phyloP scores from a whole-genome alignment of 2,113 vertebrate genomes.

The Enhydra lutris region DNA sequence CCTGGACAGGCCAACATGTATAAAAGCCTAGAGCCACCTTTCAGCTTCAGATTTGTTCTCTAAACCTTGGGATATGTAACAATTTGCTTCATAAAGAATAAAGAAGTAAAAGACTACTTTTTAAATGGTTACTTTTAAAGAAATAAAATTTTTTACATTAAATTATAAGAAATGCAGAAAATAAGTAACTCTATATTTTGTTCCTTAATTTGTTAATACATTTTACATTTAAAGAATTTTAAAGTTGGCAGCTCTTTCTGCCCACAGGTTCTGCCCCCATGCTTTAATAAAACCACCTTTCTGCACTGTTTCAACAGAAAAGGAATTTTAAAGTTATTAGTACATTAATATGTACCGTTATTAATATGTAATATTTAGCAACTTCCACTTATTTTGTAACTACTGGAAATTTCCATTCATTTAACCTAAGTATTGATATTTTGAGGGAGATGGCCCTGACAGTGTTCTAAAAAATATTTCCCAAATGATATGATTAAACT shows the following conservation, averaged over 20 bases:
- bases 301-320: neutral
- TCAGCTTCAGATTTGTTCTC: neutral
- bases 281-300: neutral
- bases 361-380: neutral
- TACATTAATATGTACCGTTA: neutral
- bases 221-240: constrained; percentile 9
- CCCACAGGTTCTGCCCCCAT: neutral
- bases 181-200: neutral
- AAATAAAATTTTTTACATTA: neutral
- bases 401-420: neutral
- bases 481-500: neutral
- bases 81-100: neutral
- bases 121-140: neutral
- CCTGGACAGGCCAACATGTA: neutral
- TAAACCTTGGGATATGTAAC: neutral
- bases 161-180: neutral
- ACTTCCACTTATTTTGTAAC: neutral
- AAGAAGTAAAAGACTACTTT: neutral
- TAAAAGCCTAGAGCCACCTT: neutral
- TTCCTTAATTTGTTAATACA: neutral
- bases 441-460: neutral
- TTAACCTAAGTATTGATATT: neutral
- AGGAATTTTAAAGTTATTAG: neutral
- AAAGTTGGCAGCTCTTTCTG: neutral
- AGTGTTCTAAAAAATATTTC: neutral